phyloP scores from a whole-genome alignment of 2,888 invertebrate species.

The Marronus borbonicus region DNA sequence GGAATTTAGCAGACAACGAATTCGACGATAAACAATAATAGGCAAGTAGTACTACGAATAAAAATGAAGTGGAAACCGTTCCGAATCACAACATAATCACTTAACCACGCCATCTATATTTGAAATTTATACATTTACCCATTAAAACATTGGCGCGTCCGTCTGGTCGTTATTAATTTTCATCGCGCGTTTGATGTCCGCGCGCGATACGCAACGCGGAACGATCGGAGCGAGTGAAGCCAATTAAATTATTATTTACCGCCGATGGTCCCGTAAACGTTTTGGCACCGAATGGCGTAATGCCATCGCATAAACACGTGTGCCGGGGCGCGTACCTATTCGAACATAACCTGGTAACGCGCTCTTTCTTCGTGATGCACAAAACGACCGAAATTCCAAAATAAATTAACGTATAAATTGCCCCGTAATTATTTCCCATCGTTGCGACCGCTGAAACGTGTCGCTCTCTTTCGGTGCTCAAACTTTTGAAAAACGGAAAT shows the following conservation, averaged over 20 bases:
- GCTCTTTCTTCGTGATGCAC: slow-evolving; percentile 2
- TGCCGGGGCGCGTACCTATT: not conserved
- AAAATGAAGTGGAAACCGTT: slow-evolving; percentile 19
- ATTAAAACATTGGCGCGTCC: slow-evolving; percentile 39
- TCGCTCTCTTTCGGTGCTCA: slow-evolving; percentile 11
- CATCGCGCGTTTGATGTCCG: slow-evolving; percentile 45
- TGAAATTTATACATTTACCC: slow-evolving; percentile 39
- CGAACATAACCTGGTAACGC: not conserved
- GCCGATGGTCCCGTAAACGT: slow-evolving; percentile 39
- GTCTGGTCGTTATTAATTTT: slow-evolving; percentile 45
- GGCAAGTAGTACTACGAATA: not conserved
- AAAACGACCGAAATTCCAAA: slow-evolving; percentile 38
- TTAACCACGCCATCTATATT: slow-evolving; percentile 25
- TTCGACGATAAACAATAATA: not conserved
- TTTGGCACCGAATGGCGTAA: slow-evolving; percentile 32
- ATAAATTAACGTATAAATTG: slow-evolving; percentile 51
- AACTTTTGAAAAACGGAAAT: slow-evolving; percentile 62
- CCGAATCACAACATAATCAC: slow-evolving; percentile 18
- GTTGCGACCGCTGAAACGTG: slow-evolving; percentile 33
- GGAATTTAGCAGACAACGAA: not conserved
- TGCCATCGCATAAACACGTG: slow-evolving; percentile 25
- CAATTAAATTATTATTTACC: slow-evolving; percentile 48
- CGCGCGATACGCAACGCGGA: slow-evolving; percentile 39
- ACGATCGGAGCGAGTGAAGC: slow-evolving; percentile 43
- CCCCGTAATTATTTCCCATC: slow-evolving; percentile 44